A percentile compares a stretch with the other conserved stretches of the same genome.
Evolutionary conservation across 2,888 invertebrate species (phyloP).

Genomic region (Zygogramma bicolorata): DNA sequence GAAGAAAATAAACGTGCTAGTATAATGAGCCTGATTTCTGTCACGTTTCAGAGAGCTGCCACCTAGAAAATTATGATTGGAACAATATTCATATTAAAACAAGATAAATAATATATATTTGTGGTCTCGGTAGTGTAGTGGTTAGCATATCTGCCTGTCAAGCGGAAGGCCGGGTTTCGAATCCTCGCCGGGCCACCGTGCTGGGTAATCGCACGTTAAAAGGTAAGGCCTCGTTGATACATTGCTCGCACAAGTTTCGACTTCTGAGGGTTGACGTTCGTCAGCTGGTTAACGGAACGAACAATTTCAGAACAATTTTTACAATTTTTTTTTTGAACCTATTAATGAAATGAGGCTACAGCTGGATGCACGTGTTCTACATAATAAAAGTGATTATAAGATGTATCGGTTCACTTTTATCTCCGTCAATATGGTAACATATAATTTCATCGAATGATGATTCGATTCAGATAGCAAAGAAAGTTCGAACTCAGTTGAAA

Average conservation of each 20-base stretch:
- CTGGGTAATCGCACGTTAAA: too few relatives aligned
- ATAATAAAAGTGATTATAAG: background rate
- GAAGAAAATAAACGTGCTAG: background rate
- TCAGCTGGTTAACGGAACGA: too few relatives aligned
- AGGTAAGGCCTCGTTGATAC: too few relatives aligned
- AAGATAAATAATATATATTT: too few relatives aligned
- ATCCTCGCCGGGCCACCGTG: too few relatives aligned
- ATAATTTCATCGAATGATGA: background rate
- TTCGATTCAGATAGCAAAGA: background rate
- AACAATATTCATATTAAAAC: background rate
- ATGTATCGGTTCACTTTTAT: conserved; percentile 1
- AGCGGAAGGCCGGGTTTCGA: too few relatives aligned
- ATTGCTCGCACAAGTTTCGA: too few relatives aligned
- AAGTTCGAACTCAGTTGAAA: background rate
- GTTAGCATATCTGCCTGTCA: too few relatives aligned
- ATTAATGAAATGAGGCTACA: conserved; percentile 6
- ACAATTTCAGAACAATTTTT: too few relatives aligned
- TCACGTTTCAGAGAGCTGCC: background rate
- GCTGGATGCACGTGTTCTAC: background rate
- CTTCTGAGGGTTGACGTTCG: too few relatives aligned
- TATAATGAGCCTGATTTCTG: background rate
- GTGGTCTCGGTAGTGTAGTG: too few relatives aligned
- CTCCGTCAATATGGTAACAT: background rate
- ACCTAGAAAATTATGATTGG: background rate
- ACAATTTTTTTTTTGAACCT: too few relatives aligned